Base-by-base conservation (phyloP, 2,888 invertebrate genomes). In the Caenorhabditis sp. region DNA sequence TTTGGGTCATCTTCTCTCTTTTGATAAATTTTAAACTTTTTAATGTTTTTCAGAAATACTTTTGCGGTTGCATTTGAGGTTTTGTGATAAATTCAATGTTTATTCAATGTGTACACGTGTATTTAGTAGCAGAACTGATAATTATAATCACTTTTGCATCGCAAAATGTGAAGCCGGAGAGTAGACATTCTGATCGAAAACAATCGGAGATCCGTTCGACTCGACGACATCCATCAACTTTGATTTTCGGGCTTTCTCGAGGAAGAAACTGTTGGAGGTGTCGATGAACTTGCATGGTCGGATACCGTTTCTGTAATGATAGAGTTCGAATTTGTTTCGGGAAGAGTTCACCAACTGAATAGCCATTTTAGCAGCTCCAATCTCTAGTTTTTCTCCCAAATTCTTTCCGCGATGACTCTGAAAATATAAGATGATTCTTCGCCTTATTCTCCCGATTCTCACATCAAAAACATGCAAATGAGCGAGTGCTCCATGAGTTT, bases 271-370 rank as follows among this genome's bases (percentile, higher is more conserved):
- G 58, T 82, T 77, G 9, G 56, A 53, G 0, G 77, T 82, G 53
- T 82, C 81, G 56, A 82, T 82, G 53, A 82, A 82, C n/a, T 82
- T 82, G 47, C 71, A 77, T 11, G 81, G 81, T 6, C 77, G 26
- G 35, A 82, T 82, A 26, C 81, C 81, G 24, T 58, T 65, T 65
- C 76, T 77, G 37, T 22, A 74, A 44, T 2, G 1, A 47, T 37
- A 8, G 11, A 18, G 1, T 9, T 40, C 13, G 11, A 24, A 60
- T 20, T n/a, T n/a, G n/a, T n/a, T n/a, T n/a, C 26, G n/a, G 5
- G 47, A 20, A 47, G 18, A 1, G 15, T 32, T 20, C n/a, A 53
- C 76, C 18, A 20, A 77, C 65, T 82, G 35, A 24, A 82, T 77
- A 2, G 77, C 81, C 71, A 82, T 77, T 51, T 82, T 82, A 3